Conservation (phyloP, 2,113 vertebrate species). For the Puntigrus tetrazona region DNA sequence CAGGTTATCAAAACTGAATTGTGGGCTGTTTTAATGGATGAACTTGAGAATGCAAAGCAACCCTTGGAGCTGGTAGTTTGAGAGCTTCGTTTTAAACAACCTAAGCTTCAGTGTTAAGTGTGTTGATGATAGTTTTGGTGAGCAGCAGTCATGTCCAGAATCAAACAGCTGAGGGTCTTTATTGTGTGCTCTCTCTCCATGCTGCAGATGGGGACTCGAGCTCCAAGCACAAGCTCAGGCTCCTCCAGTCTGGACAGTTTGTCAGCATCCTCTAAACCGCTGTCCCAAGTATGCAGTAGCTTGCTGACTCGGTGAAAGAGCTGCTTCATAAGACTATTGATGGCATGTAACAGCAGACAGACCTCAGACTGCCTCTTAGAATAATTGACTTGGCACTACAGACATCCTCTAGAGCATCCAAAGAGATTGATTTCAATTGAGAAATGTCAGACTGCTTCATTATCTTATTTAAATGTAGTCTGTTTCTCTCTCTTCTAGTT, state of each 20-base stretch:
- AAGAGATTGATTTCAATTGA: background rate
- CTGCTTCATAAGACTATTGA: slow-evolving; percentile 22
- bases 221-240: slow-evolving; percentile 92
- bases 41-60: background rate
- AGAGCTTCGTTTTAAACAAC: background rate
- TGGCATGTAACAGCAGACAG: slow-evolving; percentile 38
- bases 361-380: slow-evolving; percentile 15
- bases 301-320: slow-evolving; percentile 59
- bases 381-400: background rate
- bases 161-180: slow-evolving; percentile 9
- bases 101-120: background rate
- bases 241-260: slow-evolving; percentile 95
- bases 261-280: slow-evolving; percentile 95
- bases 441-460: background rate
- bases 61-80: background rate
- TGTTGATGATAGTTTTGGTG: background rate
- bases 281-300: slow-evolving; percentile 70
- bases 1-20: background rate
- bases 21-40: background rate
- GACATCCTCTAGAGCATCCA: background rate
- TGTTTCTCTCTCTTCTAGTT: background rate
- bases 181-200: slow-evolving; percentile 75
- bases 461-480: background rate
- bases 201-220: slow-evolving; percentile 99
- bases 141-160: slow-evolving; percentile 15